Evolutionary conservation across 2,797 vertebrate genomes (phyloP).

Genomic region (Anas georgica): DNA sequence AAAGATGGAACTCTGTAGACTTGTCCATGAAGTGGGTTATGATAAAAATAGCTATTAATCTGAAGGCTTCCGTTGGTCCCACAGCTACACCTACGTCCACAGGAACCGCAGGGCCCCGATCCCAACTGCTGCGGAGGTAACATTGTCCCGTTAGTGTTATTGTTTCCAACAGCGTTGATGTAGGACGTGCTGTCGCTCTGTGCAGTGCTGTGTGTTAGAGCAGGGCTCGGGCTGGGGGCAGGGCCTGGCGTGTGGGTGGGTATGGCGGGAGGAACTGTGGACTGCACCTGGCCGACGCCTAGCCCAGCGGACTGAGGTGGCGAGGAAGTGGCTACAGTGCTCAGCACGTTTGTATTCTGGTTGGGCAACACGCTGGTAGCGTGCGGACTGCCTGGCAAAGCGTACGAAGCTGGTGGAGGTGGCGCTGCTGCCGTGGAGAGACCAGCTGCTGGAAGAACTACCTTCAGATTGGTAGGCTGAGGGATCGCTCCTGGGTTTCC

Average conservation of each 20-base stretch:
- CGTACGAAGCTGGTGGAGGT: conserved; percentile 77
- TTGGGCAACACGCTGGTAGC: conserved; percentile 72
- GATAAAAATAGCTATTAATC: conserved; percentile 85
- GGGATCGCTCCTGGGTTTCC: conserved; percentile 78
- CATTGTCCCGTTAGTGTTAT: conserved; percentile 75
- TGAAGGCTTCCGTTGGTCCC: conserved; percentile 81
- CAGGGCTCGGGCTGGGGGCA: conserved; percentile 87
- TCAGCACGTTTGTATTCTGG: conserved; percentile 74
- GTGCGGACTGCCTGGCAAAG: conserved; percentile 78
- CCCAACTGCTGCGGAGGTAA: conserved; percentile 78
- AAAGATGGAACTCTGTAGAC: conserved; percentile 87
- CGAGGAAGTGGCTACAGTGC: conserved; percentile 71
- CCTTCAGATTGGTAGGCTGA: conserved; percentile 80
- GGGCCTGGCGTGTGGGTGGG: conserved; percentile 90
- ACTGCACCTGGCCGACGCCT: conserved; percentile 75
- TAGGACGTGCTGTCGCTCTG: conserved; percentile 89
- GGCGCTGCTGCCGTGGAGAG: conserved; percentile 78
- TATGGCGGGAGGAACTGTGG: conserved; percentile 81
- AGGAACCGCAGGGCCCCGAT: conserved; percentile 82
- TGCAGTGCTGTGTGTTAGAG: conserved; percentile 88
- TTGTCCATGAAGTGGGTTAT: conserved; percentile 85
- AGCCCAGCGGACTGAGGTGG: conserved; percentile 70
- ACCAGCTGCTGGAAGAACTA: conserved; percentile 80
- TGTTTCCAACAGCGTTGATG: conserved; percentile 83
- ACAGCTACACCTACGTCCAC: conserved; percentile 84